phyloP scores from a whole-genome alignment of 2,888 invertebrate genomes.

The Volucella zonaria region DNA sequence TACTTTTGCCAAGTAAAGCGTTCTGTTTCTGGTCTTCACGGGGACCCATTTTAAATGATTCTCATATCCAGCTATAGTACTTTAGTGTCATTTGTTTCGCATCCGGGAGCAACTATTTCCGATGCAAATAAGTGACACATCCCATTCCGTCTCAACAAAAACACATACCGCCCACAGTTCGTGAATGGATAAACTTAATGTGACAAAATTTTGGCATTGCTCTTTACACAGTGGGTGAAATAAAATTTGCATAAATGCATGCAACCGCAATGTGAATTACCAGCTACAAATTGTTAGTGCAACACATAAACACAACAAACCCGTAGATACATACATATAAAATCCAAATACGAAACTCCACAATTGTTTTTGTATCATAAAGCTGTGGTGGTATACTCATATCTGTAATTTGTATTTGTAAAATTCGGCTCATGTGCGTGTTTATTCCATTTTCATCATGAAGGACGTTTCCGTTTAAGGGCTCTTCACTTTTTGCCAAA shows the following conservation, averaged over 20 bases:
- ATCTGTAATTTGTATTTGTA: too few relatives aligned
- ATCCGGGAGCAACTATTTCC: too few relatives aligned
- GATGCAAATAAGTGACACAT: neutral
- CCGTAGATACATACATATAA: too few relatives aligned
- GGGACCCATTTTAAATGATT: too few relatives aligned
- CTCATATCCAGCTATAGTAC: too few relatives aligned
- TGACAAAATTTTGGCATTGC: conserved; percentile 10
- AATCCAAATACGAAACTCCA: neutral
- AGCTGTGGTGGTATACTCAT: too few relatives aligned
- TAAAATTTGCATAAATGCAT: conserved; percentile 25
- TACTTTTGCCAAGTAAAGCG: too few relatives aligned
- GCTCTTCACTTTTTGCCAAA: neutral
- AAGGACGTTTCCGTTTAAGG: neutral
- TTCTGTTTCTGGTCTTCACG: too few relatives aligned
- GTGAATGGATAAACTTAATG: conserved; percentile 16
- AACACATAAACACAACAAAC: too few relatives aligned
- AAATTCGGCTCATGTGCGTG: conserved; percentile 7
- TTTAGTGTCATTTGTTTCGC: too few relatives aligned
- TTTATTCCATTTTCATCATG: conserved; percentile 2
- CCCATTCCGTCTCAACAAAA: neutral
- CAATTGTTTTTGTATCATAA: neutral
- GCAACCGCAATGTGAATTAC: conserved; percentile 12
- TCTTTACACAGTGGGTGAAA: neutral
- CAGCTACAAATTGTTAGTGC: neutral
- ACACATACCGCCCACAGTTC: neutral